These are phyloP conservation scores for Trissolcus japonicus DNA, from an alignment of 2,888 invertebrate species.

Conservation along the genomic window DNA sequence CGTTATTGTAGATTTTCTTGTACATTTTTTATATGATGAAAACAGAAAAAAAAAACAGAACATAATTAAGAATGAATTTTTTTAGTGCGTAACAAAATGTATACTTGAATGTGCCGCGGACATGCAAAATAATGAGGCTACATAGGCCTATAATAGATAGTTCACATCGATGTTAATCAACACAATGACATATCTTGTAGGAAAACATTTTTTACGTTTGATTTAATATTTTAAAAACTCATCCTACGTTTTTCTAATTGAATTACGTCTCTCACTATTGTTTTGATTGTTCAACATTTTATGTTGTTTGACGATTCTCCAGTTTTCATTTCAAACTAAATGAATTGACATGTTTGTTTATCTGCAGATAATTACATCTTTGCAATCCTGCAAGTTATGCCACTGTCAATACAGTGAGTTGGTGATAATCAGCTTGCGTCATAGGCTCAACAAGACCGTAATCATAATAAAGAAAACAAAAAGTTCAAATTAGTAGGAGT, in stretches of 20 bases:
- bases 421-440: slow-evolving; percentile 54
- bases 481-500: slow-evolving; percentile 32
- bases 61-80: slow-evolving; percentile 61
- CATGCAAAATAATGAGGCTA: slow-evolving; percentile 42
- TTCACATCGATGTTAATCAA: slow-evolving; percentile 45
- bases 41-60: background rate
- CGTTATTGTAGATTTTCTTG: slow-evolving; percentile 75
- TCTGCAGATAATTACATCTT: too few relatives aligned
- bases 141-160: slow-evolving; percentile 42
- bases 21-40: slow-evolving; percentile 70
- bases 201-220: background rate
- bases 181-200: slow-evolving; percentile 38
- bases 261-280: background rate
- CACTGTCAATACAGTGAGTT: slow-evolving; percentile 45
- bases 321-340: background rate
- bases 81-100: slow-evolving; percentile 64
- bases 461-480: slow-evolving; percentile 32
- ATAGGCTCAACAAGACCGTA: slow-evolving; percentile 56
- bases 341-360: too few relatives aligned
- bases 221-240: background rate
- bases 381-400: slow-evolving; percentile 37
- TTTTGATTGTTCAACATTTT: background rate
- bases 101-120: slow-evolving; percentile 53
- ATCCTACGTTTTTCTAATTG: background rate
- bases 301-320: background rate